Evolutionary conservation across 2,888 invertebrate genomes (phyloP), one percentile per base, ranked within the genome.

Genomic region (Stramonita haemastoma): DNA sequence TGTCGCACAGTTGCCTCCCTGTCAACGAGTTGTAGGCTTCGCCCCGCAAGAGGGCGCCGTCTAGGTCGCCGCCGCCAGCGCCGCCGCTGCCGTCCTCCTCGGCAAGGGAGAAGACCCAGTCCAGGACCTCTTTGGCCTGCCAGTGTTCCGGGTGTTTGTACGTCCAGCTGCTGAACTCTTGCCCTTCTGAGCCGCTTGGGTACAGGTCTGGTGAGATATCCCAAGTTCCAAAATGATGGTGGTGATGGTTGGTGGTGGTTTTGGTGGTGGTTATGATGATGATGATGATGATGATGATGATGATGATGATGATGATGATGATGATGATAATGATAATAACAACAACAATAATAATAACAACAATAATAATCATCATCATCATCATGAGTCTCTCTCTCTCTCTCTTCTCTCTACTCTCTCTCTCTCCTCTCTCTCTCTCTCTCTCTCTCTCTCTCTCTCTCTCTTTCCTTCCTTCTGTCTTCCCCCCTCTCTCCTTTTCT

Each of bases 121-220:
- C 94, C 46, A 94, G 92, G 2, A 94, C 94, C 88, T 94, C 94
- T 70, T 90, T 89, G 34, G 92, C 86, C 32, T 90, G 91, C 94
- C 94, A 94, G 90, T 92, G 92, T 87, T 94, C 93, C 17, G 94
- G 94, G 89, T 94, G 94, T 81, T 91, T 93, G 70, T 91, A 90
- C 5, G 92, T 93, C 94, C 94, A 94, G 89, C 93, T 92, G 83
- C n/a, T 87, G 34, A 90, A 90, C 84, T 90, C 91, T 29, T 92
- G 92, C 0, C 93, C 13, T 6, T 32, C 88, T 57, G 26, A 8
- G 70, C 5, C 60, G 60, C 77, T 36, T 11, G 36, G 81, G 60
- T 81, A 87, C 60, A 87, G 26, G 19, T 87, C 87, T 87, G 87
- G 46, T 46, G 46, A 46, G 4, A 8, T 46, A 2, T 8, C 46